Percentiles rank a stretch among this genome's conserved stretches.
Evolutionary conservation across 1,140 invertebrate species (phyloP).

Genomic region (Anastrepha ludens): DNA sequence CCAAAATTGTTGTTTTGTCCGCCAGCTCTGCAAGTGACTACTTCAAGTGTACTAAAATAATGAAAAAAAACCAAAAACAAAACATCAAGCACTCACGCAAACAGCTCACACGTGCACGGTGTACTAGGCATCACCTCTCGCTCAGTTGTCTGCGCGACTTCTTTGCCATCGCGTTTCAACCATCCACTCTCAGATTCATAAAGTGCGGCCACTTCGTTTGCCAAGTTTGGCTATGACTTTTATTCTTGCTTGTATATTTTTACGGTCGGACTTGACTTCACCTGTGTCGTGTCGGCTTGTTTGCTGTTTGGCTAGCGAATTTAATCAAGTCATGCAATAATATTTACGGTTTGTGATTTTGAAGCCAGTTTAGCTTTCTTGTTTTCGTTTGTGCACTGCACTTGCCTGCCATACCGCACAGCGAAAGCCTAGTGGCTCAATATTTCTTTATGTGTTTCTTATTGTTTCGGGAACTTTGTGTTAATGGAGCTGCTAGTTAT

Average conservation of each 20-base stretch:
- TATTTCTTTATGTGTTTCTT: neutral
- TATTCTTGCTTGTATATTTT: neutral
- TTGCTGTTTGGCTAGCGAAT: slow-evolving; percentile 67
- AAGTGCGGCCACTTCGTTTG: neutral
- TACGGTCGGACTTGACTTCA: slow-evolving; percentile 11
- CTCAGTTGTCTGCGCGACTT: too few relatives aligned
- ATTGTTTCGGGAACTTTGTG: neutral
- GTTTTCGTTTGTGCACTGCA: neutral
- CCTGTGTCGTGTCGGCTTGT: slow-evolving; percentile 53
- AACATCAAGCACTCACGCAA: neutral
- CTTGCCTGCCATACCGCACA: neutral
- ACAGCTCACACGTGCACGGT: neutral
- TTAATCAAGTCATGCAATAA: slow-evolving; percentile 74
- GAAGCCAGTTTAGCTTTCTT: neutral
- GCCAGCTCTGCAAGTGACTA: neutral
- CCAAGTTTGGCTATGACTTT: neutral
- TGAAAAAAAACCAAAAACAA: too few relatives aligned
- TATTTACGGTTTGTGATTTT: slow-evolving; percentile 67
- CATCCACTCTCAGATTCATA: neutral
- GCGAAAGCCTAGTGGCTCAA: neutral
- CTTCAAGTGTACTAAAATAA: neutral
- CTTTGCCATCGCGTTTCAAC: neutral
- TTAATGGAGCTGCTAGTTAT: neutral
- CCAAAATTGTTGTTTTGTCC: neutral
- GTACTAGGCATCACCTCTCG: neutral